Evolutionary conservation across 2,113 vertebrate species (phyloP).

Genomic region (Acrocephalus arundinaceus): DNA sequence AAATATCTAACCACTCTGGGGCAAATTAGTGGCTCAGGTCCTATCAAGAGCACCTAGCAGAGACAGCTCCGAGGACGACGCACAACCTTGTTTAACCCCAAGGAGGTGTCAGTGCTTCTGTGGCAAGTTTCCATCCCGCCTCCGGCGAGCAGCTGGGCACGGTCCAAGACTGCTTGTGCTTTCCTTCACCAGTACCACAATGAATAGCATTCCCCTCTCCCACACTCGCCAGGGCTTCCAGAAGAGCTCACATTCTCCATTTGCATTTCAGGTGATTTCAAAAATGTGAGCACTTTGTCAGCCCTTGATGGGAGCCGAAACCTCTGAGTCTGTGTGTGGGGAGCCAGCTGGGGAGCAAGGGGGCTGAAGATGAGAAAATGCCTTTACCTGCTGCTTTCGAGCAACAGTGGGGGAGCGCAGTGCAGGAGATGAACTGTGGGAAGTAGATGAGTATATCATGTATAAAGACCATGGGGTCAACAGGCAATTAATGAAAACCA

Average conservation of each 20-base stretch:
- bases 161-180: neutral
- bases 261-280: neutral
- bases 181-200: neutral
- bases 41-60: neutral
- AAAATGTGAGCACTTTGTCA: neutral
- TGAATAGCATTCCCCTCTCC: neutral
- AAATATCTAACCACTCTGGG: neutral
- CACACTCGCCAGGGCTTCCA: neutral
- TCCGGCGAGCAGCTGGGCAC: neutral
- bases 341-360: neutral
- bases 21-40: neutral
- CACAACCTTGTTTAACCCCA: conserved; percentile 16
- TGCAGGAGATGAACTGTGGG: neutral
- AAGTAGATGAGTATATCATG: neutral
- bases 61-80: fast-evolving
- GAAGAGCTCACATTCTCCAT: neutral
- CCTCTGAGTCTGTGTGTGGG: neutral
- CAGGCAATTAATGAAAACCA: neutral
- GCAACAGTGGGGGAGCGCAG: fast-evolving
- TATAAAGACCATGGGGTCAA: neutral
- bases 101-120: neutral
- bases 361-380: neutral
- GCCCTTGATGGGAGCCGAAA: neutral
- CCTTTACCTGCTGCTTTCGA: neutral
- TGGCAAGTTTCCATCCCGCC: conserved; percentile 6